Conservation (phyloP, 53 echinoderm and acorn worm species). For the Antedon mediterranea region DNA sequence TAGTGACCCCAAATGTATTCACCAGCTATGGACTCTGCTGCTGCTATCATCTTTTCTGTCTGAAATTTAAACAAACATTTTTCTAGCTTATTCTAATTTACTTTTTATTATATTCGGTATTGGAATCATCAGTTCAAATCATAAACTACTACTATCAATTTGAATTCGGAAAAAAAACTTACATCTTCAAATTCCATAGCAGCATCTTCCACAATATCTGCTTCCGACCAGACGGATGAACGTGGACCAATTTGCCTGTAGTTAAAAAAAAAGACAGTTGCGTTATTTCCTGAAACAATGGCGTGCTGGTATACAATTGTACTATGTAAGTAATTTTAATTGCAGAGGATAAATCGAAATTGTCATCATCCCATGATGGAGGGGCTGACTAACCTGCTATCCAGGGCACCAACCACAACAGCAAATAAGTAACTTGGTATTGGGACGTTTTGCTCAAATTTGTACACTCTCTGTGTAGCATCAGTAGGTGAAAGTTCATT, state of each 20-base stretch:
- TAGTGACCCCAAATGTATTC: constrained; percentile 87
- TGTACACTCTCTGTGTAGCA: constrained; percentile 37
- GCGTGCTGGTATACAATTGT: too few relatives aligned
- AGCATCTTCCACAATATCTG: constrained; percentile 48
- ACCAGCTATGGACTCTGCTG: constrained; percentile 60
- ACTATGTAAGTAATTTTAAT: not conserved
- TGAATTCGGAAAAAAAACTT: constrained; percentile 10
- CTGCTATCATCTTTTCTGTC: constrained; percentile 70
- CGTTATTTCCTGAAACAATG: not conserved
- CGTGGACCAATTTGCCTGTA: constrained; percentile 76
- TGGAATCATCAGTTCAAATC: too few relatives aligned
- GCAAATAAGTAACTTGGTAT: constrained; percentile 93
- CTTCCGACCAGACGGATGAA: constrained; percentile 82
- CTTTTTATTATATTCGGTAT: too few relatives aligned
- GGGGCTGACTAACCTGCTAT: constrained; percentile 86
- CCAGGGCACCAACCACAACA: constrained; percentile 74
- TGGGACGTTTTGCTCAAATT: constrained; percentile 69
- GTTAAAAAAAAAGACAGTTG: not conserved
- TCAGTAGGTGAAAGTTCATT: constrained; percentile 47
- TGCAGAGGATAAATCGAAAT: not conserved
- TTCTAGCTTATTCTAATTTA: too few relatives aligned
- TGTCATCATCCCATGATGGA: not conserved
- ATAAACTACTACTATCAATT: too few relatives aligned
- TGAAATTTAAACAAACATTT: constrained; percentile 6
- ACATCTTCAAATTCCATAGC: constrained; percentile 82